phyloP scores from a whole-genome alignment of 2,797 vertebrate species.

The Leuciscus waleckii region DNA sequence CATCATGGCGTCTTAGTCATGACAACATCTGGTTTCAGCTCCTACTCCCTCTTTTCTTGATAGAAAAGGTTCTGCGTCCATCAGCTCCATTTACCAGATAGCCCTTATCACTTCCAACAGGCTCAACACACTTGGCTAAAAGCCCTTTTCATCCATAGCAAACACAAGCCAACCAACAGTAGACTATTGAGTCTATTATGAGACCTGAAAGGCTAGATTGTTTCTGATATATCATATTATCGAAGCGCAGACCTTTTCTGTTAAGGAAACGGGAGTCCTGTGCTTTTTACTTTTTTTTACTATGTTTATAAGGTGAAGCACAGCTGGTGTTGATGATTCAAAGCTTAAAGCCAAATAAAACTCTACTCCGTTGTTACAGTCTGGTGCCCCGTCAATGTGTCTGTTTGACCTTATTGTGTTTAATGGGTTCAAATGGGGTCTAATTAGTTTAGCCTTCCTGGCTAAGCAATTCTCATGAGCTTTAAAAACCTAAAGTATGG shows the following conservation, averaged over 20 bases:
- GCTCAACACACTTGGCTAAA: slow-evolving; percentile 18
- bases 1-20: slow-evolving; percentile 36
- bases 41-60: slow-evolving; percentile 28
- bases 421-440: slow-evolving; percentile 54
- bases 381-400: slow-evolving; percentile 40
- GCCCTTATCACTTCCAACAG: slow-evolving; percentile 53
- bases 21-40: slow-evolving; percentile 44
- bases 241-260: neutral
- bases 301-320: slow-evolving; percentile 45
- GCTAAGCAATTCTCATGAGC: slow-evolving; percentile 43
- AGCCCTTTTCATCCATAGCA: slow-evolving; percentile 17
- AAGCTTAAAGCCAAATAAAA: slow-evolving; percentile 57
- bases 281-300: neutral
- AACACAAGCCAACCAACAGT: slow-evolving; percentile 32
- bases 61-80: slow-evolving; percentile 48
- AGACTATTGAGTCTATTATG: slow-evolving; percentile 9
- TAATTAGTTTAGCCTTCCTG: slow-evolving; percentile 56
- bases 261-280: slow-evolving; percentile 5
- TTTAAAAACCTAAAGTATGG: slow-evolving; percentile 36
- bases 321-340: slow-evolving; percentile 50
- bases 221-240: slow-evolving; percentile 27
- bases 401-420: slow-evolving; percentile 51
- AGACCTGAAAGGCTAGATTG: slow-evolving; percentile 16
- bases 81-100: slow-evolving; percentile 52
- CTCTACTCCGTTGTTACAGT: slow-evolving; percentile 35